phyloP scores from a whole-genome alignment of 2,113 vertebrate species.

The Pelobates fuscus region DNA sequence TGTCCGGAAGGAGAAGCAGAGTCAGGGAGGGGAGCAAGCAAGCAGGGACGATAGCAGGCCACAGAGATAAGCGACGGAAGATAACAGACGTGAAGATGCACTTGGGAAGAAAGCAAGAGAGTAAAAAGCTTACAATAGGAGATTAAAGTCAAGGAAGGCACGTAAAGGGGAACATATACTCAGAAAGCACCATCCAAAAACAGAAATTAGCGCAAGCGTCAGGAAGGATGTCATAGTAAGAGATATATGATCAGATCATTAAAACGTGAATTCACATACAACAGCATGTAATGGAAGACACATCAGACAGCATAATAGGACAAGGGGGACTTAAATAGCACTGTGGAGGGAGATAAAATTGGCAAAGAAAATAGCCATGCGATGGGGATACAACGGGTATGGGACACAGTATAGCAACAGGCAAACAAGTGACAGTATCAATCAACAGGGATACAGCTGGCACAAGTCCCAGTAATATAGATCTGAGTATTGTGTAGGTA shows the following conservation, averaged over 20 bases:
- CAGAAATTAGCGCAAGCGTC: background rate
- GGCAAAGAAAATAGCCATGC: background rate
- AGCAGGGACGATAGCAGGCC: background rate
- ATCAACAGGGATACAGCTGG: too few relatives aligned
- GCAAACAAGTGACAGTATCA: too few relatives aligned
- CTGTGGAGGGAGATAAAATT: background rate
- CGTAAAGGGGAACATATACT: background rate
- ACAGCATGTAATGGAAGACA: background rate
- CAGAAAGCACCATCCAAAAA: background rate
- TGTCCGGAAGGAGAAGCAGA: conserved; percentile 59
- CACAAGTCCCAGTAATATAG: too few relatives aligned
- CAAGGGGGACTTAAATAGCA: too few relatives aligned
- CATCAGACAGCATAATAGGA: too few relatives aligned
- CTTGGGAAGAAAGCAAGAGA: background rate
- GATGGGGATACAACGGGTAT: too few relatives aligned
- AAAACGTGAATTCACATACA: too few relatives aligned
- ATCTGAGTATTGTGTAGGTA: too few relatives aligned
- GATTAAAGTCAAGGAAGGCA: background rate
- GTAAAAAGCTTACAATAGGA: background rate
- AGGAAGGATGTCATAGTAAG: too few relatives aligned
- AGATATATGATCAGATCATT: too few relatives aligned
- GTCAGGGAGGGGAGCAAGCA: conserved; percentile 40
- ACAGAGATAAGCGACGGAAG: background rate
- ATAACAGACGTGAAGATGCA: background rate
- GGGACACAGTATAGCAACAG: background rate